Percentiles rank a stretch among this genome's conserved stretches.
phyloP scores from a whole-genome alignment of 2,888 invertebrate genomes.

The Hirtodrosophila cameraria region DNA sequence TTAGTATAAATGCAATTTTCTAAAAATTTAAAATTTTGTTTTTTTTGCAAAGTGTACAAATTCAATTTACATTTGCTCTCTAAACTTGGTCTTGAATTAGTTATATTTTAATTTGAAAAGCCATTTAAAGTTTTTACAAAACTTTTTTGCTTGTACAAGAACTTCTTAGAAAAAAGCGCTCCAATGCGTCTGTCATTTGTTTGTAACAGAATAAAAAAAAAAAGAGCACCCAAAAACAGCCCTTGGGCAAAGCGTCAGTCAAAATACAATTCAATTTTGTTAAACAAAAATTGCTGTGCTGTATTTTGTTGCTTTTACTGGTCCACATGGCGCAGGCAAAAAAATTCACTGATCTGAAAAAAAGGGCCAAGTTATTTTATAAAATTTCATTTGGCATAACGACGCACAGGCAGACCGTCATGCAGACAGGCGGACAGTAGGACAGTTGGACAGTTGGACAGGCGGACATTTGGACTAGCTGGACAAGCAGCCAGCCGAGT shows the following conservation, averaged over 20 bases:
- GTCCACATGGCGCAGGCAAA: conserved; percentile 8
- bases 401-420: conserved; percentile 12
- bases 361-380: conserved; percentile 77
- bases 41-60: no score
- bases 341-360: conserved; percentile 77
- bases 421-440: conserved; percentile 2
- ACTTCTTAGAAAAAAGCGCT: conserved; percentile 14
- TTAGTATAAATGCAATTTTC: no score
- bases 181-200: conserved; percentile 46
- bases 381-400: conserved; percentile 58
- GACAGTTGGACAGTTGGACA: not conserved
- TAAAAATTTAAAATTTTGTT: no score
- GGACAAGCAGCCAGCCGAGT: conserved; percentile 31
- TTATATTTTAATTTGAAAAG: not conserved
- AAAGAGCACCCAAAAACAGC: conserved; percentile 23
- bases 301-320: conserved; percentile 35
- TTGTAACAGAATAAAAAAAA: conserved; percentile 18
- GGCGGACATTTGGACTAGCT: no score
- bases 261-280: conserved; percentile 77
- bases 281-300: conserved; percentile 40
- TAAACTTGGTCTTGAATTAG: not conserved
- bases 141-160: conserved; percentile 17
- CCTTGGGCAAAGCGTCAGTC: conserved; percentile 50
- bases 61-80: no score
- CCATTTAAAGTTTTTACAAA: conserved; percentile 5